Conservation (phyloP, 2,888 invertebrate species). For the Trissolcus brochymenae region DNA sequence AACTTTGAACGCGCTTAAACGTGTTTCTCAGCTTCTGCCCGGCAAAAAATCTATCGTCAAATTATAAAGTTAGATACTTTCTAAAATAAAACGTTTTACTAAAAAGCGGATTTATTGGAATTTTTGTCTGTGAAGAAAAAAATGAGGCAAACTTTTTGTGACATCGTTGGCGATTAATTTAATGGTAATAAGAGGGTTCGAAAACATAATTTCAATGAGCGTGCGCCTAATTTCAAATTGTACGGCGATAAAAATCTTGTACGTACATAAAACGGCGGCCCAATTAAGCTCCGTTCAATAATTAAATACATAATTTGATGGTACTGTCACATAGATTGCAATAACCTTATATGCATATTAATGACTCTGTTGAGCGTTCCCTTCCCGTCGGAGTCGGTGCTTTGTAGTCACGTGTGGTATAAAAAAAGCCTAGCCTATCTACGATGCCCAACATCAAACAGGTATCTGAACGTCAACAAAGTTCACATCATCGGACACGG, state of each 20-base stretch:
- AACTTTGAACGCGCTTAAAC: slow-evolving; percentile 48
- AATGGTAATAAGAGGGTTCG: background rate
- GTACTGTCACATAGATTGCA: slow-evolving; percentile 55
- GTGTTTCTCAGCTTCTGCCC: slow-evolving; percentile 43
- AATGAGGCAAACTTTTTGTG: background rate
- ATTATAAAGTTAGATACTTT: background rate
- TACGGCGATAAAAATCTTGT: slow-evolving; percentile 45
- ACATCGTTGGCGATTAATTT: slow-evolving; percentile 2
- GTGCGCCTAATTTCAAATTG: slow-evolving; percentile 40
- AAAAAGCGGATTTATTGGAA: background rate
- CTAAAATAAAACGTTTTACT: background rate
- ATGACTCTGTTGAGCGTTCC: slow-evolving; percentile 41
- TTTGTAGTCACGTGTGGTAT: slow-evolving; percentile 52
- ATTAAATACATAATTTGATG: slow-evolving; percentile 47
- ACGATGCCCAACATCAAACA: slow-evolving; percentile 47
- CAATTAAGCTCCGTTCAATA: slow-evolving; percentile 50
- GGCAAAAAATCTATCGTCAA: background rate
- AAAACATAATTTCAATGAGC: slow-evolving; percentile 19
- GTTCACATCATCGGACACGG: slow-evolving; percentile 40
- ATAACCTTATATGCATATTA: slow-evolving; percentile 54
- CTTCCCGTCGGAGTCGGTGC: slow-evolving; percentile 36
- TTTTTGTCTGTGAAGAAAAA: background rate
- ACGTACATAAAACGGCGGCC: slow-evolving; percentile 32
- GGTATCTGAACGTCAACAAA: slow-evolving; percentile 53
- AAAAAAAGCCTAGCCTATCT: slow-evolving; percentile 49